phyloP scores from a whole-genome alignment of 2,888 invertebrate genomes.

The Smittia aterrima region DNA sequence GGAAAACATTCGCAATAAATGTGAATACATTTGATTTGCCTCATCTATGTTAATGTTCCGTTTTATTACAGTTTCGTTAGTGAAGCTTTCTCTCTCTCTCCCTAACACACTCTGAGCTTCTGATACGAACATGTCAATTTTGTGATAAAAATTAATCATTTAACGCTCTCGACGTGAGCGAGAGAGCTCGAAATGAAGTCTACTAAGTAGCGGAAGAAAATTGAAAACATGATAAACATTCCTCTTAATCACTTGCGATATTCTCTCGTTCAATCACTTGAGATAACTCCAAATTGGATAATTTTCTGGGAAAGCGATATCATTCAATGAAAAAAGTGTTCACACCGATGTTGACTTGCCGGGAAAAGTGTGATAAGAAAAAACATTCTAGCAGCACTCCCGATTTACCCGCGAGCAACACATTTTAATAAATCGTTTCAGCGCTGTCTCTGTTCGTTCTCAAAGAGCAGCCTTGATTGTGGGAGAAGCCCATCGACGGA shows the following conservation, averaged over 20 bases:
- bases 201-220: constrained; percentile 37
- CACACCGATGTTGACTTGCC: background rate
- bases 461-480: background rate
- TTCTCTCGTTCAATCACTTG: background rate
- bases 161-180: background rate
- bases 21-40: constrained; percentile 27
- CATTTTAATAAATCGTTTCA: constrained; percentile 13
- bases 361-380: background rate
- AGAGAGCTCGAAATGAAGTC: background rate
- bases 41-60: constrained; percentile 23
- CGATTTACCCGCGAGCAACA: constrained; percentile 10
- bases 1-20: constrained; percentile 33
- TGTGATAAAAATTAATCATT: constrained; percentile 28
- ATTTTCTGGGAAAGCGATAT: background rate
- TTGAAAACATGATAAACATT: constrained; percentile 3
- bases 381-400: too few relatives aligned
- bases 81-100: too few relatives aligned
- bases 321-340: background rate
- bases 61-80: constrained; percentile 30
- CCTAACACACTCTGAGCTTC: too few relatives aligned
- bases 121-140: constrained; percentile 32
- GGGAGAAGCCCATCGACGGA: constrained; percentile 20
- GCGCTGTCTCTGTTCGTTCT: background rate
- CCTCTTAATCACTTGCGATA: background rate
- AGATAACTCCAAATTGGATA: background rate